phyloP scores from a whole-genome alignment of 2,888 invertebrate species.

The Aspidapion aeneum region DNA sequence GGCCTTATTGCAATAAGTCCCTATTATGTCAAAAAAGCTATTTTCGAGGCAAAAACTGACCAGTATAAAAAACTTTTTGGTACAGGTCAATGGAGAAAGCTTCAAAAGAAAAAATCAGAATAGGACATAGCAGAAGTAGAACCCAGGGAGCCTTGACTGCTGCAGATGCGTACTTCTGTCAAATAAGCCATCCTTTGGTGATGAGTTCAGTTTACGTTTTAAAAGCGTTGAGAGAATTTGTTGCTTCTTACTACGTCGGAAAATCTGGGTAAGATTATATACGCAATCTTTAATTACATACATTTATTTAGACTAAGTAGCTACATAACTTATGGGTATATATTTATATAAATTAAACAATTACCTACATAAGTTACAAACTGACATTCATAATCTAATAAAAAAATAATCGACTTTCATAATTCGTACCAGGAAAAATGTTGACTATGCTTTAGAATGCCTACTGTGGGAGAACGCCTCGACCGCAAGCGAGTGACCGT shows the following conservation, averaged over 20 bases:
- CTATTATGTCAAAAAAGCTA: too few relatives aligned
- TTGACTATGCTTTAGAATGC: conserved; percentile 33
- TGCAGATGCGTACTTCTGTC: conserved; percentile 25
- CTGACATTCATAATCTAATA: background rate
- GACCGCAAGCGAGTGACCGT: conserved; percentile 46
- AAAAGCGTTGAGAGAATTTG: conserved; percentile 62
- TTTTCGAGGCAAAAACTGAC: too few relatives aligned
- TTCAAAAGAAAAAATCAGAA: conserved; percentile 15
- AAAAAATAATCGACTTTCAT: background rate
- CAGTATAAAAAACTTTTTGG: too few relatives aligned
- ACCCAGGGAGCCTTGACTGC: background rate
- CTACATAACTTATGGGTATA: too few relatives aligned
- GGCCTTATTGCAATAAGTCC: too few relatives aligned
- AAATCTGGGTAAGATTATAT: conserved; percentile 36
- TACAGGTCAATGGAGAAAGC: conserved; percentile 7
- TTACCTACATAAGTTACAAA: too few relatives aligned
- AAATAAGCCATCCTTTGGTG: conserved; percentile 57
- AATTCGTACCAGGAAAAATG: too few relatives aligned
- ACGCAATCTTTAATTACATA: background rate
- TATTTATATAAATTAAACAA: too few relatives aligned
- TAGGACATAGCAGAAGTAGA: conserved; percentile 4
- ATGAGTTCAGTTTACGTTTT: conserved; percentile 67
- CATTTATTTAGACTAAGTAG: too few relatives aligned
- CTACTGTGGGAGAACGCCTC: conserved; percentile 43
- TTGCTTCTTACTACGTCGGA: conserved; percentile 44